Percentiles rank a stretch among this genome's conserved stretches.
Conservation (phyloP, 2,113 vertebrate species). For the Bos indicus region DNA sequence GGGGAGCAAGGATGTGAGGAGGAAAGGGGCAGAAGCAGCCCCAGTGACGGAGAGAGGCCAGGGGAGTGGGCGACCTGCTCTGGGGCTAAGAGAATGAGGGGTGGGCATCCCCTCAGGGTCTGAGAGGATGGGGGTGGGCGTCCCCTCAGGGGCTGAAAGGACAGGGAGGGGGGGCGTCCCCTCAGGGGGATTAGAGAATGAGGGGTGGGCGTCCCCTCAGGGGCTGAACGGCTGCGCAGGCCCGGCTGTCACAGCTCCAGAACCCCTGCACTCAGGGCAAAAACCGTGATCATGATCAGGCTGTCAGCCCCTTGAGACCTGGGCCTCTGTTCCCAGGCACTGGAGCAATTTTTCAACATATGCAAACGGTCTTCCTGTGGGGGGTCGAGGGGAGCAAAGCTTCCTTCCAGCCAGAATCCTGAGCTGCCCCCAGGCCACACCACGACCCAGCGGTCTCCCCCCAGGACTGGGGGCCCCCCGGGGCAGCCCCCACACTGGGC, state of each 20-base stretch:
- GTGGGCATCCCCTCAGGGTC: no score
- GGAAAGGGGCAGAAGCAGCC: not conserved
- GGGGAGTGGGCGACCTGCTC: not conserved
- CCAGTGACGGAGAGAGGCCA: not conserved
- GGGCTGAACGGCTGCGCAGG: not conserved
- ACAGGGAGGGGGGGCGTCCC: no score
- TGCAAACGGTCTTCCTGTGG: not conserved
- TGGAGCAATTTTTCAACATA: not conserved
- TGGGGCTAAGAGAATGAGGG: no score
- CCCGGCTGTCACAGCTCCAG: not conserved
- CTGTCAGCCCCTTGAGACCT: fast-evolving
- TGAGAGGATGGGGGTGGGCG: no score
- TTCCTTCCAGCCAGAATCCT: not conserved
- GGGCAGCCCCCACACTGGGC: not conserved
- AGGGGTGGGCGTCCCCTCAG: not conserved
- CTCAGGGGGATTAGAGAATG: no score
- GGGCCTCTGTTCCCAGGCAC: not conserved
- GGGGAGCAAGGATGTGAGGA: not conserved
- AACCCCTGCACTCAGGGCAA: not conserved
- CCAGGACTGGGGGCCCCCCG: not conserved
- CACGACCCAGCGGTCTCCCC: fast-evolving
- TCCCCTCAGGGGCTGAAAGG: no score
- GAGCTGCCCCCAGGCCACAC: not conserved
- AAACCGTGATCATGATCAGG: not conserved
- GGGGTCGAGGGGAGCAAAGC: not conserved